Evolutionary conservation across 2,888 invertebrate genomes (phyloP).

Genomic region (Plemyria rubiginata): DNA sequence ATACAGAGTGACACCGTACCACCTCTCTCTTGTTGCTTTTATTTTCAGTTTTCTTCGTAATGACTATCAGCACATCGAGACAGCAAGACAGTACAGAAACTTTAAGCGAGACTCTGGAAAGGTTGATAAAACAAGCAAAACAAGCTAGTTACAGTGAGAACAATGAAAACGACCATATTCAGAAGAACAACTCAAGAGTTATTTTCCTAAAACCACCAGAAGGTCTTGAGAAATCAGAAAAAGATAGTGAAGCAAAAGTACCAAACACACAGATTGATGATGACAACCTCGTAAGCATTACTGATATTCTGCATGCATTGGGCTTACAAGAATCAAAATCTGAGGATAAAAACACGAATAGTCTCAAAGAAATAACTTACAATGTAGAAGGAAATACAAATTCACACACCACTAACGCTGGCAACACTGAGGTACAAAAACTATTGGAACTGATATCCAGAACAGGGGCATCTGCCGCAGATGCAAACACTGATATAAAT

Average conservation of each 20-base stretch:
- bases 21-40: not conserved
- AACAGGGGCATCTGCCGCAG: not conserved
- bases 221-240: conserved; percentile 13
- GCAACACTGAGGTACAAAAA: not conserved
- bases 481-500: conserved; percentile 14
- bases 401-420: not conserved
- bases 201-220: conserved; percentile 14
- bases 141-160: not conserved
- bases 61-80: conserved; percentile 21
- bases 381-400: conserved; percentile 4
- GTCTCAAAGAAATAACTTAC: conserved; percentile 3
- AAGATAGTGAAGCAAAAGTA: conserved; percentile 5
- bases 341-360: conserved; percentile 6
- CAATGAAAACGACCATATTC: not conserved
- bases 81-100: conserved; percentile 33
- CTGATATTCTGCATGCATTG: conserved; percentile 20
- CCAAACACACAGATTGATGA: conserved; percentile 1
- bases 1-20: too few species aligned
- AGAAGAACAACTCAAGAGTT: conserved; percentile 31
- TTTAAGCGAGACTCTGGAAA: conserved; percentile 30
- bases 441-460: conserved; percentile 9
- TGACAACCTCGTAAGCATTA: conserved; percentile 6
- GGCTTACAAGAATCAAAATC: conserved; percentile 7
- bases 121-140: conserved; percentile 32
- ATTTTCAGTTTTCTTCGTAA: conserved; percentile 25